phyloP scores from a whole-genome alignment of 2,888 invertebrate genomes.

The Imbricaverruca yamaguchii region DNA sequence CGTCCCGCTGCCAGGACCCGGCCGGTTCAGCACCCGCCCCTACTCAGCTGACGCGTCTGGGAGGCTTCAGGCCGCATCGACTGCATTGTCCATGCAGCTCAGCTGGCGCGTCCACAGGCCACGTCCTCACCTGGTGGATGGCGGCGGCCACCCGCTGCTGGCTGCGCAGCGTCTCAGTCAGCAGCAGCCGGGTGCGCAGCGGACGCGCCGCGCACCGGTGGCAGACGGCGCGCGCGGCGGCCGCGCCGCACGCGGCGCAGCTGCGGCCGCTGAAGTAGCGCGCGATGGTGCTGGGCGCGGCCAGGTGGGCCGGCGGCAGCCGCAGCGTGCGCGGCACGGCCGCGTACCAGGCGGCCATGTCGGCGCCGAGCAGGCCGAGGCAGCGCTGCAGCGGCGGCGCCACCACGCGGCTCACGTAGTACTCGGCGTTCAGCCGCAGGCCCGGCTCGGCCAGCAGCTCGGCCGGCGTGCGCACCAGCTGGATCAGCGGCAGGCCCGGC shows the following conservation, averaged over 20 bases:
- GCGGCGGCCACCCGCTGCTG: conserved; percentile 12
- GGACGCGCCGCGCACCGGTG: conserved; percentile 3
- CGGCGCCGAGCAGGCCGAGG: conserved; percentile 72
- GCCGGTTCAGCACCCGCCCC: too few relatives aligned
- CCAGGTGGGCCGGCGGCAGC: conserved; percentile 45
- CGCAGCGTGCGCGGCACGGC: conserved; percentile 47
- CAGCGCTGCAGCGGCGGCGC: conserved; percentile 86
- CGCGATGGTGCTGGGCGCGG: conserved; percentile 26
- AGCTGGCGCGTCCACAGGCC: background rate
- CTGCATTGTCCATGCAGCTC: too few relatives aligned
- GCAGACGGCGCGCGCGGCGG: conserved; percentile 16
- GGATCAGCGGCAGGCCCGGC: conserved; percentile 74
- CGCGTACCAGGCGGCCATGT: conserved; percentile 69
- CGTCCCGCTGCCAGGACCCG: too few relatives aligned
- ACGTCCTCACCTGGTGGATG: background rate
- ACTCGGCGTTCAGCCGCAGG: conserved; percentile 70
- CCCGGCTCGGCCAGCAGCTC: conserved; percentile 59
- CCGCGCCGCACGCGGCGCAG: conserved; percentile 29
- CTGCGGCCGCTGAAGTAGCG: conserved; percentile 30
- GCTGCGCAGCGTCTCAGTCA: background rate
- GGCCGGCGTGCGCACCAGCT: conserved; percentile 67
- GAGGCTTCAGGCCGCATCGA: too few relatives aligned
- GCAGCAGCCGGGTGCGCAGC: background rate
- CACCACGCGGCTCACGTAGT: conserved; percentile 85
- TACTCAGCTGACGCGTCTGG: too few relatives aligned